These are phyloP conservation scores for Gouania willdenowi DNA, from an alignment of 2,797 vertebrate genomes.

Conservation along the genomic window DNA sequence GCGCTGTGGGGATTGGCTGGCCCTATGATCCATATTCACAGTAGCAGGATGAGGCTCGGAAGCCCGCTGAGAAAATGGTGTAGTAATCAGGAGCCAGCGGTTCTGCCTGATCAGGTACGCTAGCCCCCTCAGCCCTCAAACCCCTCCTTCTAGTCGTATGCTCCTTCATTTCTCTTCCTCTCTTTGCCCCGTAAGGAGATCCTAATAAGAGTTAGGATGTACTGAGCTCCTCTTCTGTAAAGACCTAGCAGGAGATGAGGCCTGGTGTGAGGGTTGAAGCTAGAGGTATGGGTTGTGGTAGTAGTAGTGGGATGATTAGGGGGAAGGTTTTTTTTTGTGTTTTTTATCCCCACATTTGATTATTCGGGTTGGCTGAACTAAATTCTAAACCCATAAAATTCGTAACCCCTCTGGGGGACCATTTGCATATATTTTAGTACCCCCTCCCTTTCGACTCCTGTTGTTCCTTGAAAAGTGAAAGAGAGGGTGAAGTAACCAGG, in stretches of 20 bases:
- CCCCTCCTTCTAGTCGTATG: constrained; percentile 48
- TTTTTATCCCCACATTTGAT: constrained; percentile 89
- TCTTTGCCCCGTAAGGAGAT: constrained; percentile 78
- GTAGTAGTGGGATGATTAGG: constrained; percentile 23
- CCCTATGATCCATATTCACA: constrained; percentile 94
- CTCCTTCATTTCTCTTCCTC: constrained; percentile 57
- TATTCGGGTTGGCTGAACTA: constrained; percentile 91
- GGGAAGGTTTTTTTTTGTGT: constrained; percentile 71
- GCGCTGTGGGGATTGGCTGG: constrained; percentile 87
- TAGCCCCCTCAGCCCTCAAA: constrained; percentile 69
- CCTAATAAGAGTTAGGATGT: constrained; percentile 87
- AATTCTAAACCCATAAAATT: constrained; percentile 86
- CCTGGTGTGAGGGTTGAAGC: constrained; percentile 57
- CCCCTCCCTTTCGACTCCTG: constrained; percentile 60
- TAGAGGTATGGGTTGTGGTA: constrained; percentile 50
- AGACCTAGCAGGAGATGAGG: constrained; percentile 69
- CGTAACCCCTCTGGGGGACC: constrained; percentile 79
- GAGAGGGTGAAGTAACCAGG: constrained; percentile 75
- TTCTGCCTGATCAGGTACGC: constrained; percentile 95
- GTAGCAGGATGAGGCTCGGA: constrained; percentile 91
- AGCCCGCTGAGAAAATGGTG: constrained; percentile 98
- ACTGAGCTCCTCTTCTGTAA: constrained; percentile 70
- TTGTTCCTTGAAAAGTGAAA: constrained; percentile 78
- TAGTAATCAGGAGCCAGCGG: constrained; percentile 97
- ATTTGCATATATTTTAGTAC: constrained; percentile 84